Conservation (phyloP, 23 tunicate genomes). For the Styela clava region DNA sequence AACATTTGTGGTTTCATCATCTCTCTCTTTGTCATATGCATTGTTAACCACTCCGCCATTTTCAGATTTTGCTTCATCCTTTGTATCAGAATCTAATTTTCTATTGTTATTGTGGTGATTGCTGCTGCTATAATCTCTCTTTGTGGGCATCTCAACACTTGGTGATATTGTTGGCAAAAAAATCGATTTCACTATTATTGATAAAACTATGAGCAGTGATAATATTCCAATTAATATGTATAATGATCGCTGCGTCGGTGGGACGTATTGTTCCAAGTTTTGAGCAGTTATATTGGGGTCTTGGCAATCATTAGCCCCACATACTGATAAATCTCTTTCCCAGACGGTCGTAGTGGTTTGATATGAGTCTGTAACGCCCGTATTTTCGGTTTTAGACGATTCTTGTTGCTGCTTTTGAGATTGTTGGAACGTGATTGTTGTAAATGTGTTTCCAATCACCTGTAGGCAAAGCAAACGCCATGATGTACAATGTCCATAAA, state of each 20-base stretch:
- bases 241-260: slow-evolving; percentile 24
- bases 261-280: slow-evolving; percentile 45
- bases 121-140: background rate
- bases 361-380: background rate
- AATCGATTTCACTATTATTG: slow-evolving; percentile 24
- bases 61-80: background rate
- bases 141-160: background rate
- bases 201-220: slow-evolving; percentile 31
- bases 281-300: slow-evolving; percentile 49
- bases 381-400: background rate
- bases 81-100: background rate
- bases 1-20: background rate
- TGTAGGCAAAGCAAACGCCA: too few species aligned
- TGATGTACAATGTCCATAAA: too few species aligned
- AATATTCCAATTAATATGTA: slow-evolving; percentile 50
- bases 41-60: background rate
- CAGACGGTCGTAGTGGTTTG: background rate
- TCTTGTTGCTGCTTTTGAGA: background rate
- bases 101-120: background rate
- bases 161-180: slow-evolving; percentile 14
- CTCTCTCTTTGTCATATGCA: background rate
- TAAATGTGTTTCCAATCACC: background rate
- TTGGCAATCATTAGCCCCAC: slow-evolving; percentile 81
- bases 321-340: slow-evolving; percentile 7
- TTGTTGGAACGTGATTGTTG: background rate